phyloP scores from a whole-genome alignment of 2,888 invertebrate species.

The Sarcophaga carnaria region DNA sequence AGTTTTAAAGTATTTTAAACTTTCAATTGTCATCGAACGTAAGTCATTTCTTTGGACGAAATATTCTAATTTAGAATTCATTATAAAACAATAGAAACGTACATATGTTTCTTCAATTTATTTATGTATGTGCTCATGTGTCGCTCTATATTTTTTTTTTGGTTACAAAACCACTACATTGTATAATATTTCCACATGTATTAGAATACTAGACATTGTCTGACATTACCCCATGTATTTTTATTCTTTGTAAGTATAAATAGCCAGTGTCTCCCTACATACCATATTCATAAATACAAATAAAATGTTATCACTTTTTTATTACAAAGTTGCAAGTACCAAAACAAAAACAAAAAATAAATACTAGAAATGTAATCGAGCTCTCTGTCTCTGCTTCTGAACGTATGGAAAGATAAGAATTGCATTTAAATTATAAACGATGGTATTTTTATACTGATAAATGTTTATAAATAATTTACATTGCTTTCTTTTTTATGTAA shows the following conservation, averaged over 20 bases:
- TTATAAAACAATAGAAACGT: too few species aligned
- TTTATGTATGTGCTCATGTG: neutral
- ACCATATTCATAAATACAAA: slow-evolving; percentile 1
- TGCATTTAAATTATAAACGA: neutral
- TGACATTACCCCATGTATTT: neutral
- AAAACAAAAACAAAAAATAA: slow-evolving; percentile 17
- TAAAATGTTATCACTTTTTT: slow-evolving; percentile 15
- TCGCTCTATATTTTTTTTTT: neutral
- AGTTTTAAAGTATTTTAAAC: too few species aligned
- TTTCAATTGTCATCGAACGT: too few species aligned
- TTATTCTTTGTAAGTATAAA: neutral
- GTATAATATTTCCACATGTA: neutral
- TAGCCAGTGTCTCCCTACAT: neutral
- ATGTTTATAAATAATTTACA: slow-evolving; percentile 46
- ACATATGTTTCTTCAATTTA: too few species aligned
- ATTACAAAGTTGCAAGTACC: slow-evolving; percentile 6
- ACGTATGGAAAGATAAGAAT: slow-evolving; percentile 30
- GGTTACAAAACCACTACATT: neutral
- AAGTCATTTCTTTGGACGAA: too few species aligned
- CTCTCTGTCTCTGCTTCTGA: neutral
- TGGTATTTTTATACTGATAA: slow-evolving; percentile 37
- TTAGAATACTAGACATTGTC: slow-evolving; percentile 15
- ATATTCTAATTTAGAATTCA: too few species aligned
- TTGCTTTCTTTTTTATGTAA: slow-evolving; percentile 13
- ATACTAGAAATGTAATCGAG: slow-evolving; percentile 27